These are phyloP conservation scores for Eulemur mongoz DNA, from an alignment of 2,797 vertebrate species.

Conservation along the genomic window DNA sequence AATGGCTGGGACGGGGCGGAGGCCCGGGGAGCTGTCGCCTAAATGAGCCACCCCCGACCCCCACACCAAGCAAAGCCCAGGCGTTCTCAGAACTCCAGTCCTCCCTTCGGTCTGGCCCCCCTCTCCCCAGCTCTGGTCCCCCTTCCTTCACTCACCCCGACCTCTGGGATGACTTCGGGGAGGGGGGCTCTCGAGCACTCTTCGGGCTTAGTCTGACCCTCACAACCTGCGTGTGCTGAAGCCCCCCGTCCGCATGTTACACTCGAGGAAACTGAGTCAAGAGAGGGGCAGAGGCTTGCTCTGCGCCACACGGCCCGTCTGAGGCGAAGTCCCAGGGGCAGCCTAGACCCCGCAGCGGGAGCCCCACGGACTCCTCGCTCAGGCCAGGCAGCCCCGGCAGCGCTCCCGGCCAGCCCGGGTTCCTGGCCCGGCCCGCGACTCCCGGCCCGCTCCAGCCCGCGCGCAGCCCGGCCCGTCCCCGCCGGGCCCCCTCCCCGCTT, in stretches of 20 bases:
- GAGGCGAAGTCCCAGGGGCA: background rate
- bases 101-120: background rate
- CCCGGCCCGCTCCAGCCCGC: background rate
- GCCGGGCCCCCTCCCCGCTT: conserved; percentile 54
- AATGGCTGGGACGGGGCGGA: background rate
- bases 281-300: background rate
- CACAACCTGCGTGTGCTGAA: background rate
- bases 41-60: background rate
- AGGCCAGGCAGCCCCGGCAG: background rate
- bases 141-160: background rate
- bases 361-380: background rate
- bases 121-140: background rate
- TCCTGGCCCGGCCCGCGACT: background rate
- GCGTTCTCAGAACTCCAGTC: background rate
- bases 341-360: background rate
- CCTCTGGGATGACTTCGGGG: background rate
- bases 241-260: background rate
- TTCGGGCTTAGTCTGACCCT: background rate
- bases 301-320: background rate
- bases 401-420: background rate
- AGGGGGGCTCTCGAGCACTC: background rate
- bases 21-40: background rate
- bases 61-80: background rate
- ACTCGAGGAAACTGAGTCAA: conserved; percentile 48
- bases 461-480: background rate